These are phyloP conservation scores for Encarsia formosa DNA, from an alignment of 2,888 invertebrate genomes.

Conservation along the genomic window DNA sequence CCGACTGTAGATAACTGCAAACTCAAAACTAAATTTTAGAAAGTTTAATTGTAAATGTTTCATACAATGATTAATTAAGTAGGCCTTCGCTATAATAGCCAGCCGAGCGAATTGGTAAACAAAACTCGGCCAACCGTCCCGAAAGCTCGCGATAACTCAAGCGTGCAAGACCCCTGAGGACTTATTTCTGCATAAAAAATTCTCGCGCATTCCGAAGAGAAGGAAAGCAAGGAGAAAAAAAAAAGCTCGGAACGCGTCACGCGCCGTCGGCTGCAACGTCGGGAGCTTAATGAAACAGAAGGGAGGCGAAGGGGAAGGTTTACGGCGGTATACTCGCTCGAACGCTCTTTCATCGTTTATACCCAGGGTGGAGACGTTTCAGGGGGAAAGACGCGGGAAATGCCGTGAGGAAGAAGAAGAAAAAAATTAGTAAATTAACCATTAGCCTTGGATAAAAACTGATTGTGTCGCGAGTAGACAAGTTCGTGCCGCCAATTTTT, in stretches of 20 bases:
- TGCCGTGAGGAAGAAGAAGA: too few species aligned
- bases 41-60: neutral
- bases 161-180: neutral
- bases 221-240: neutral
- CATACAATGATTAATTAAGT: neutral
- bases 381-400: too few species aligned
- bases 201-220: neutral
- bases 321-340: too few species aligned
- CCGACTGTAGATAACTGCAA: too few species aligned
- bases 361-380: too few species aligned
- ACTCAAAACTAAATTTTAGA: neutral
- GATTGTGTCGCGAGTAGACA: too few species aligned
- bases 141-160: neutral
- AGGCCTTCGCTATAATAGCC: neutral
- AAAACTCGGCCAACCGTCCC: neutral
- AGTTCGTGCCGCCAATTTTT: too few species aligned
- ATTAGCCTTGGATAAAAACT: too few species aligned
- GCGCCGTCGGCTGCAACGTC: conserved; percentile 2
- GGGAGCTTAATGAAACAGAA: conserved; percentile 21
- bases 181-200: neutral
- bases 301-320: neutral
- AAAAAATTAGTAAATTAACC: too few species aligned
- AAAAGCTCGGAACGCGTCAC: too few species aligned
- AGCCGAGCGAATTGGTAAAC: neutral
- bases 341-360: too few species aligned